Percentiles rank a stretch among this genome's conserved stretches.
Evolutionary conservation across 2,113 vertebrate species (phyloP).

Genomic region (Erythrolamprus reginae): DNA sequence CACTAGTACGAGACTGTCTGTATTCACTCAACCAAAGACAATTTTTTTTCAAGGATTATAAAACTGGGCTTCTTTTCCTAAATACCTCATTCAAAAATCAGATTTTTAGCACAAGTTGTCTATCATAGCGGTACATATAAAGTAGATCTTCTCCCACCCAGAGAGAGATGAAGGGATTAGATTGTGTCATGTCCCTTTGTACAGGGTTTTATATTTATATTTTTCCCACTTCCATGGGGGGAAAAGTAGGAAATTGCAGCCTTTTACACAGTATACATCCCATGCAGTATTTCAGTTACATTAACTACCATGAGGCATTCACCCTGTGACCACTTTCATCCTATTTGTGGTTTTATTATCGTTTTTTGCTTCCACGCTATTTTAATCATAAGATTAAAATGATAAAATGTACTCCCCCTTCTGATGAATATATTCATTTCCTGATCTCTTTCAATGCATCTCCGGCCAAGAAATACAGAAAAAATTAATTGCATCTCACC

Average conservation of each 20-base stretch:
- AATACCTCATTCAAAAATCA: not conserved
- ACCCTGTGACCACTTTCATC: not conserved
- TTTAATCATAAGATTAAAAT: not conserved
- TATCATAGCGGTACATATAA: not conserved
- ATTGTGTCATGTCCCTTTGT: not conserved
- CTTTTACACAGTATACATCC: not conserved
- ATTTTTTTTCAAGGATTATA: conserved; percentile 22
- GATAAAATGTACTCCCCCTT: not conserved
- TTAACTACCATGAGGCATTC: not conserved
- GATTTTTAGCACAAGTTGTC: not conserved
- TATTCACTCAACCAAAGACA: not conserved
- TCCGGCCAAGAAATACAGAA: not conserved
- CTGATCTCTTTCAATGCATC: not conserved
- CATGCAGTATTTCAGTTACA: not conserved
- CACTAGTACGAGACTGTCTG: not conserved
- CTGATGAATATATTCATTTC: not conserved
- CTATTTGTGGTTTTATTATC: not conserved
- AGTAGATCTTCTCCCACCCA: not conserved
- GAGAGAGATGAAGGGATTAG: not conserved
- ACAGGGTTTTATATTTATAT: not conserved
- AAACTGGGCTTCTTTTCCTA: not conserved
- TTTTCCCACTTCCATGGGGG: not conserved
- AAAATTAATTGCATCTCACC: not conserved
- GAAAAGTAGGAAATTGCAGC: not conserved
- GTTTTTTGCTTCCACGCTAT: not conserved